Evolutionary conservation across 2,888 invertebrate species (phyloP), one percentile per base, ranked within the genome.

Genomic region (Rutpela maculata): DNA sequence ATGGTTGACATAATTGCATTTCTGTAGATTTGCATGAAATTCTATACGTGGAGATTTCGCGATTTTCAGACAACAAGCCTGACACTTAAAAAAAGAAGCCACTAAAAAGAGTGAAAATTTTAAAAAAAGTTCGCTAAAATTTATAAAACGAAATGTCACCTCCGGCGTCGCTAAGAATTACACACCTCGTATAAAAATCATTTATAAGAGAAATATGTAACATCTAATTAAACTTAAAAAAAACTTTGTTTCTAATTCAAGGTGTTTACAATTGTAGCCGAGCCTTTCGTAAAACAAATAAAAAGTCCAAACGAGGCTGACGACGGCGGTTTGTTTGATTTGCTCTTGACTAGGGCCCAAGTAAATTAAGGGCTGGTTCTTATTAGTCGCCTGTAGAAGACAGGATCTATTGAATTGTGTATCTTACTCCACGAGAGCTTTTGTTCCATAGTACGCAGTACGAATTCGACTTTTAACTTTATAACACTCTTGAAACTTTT

Each of bases 341-440:
- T 79, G 65, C 77, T 69, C 77, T 77, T 59, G 63, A 74, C 75
- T 66, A 18, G 66, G 71, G 77, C 74, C 70, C 72, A 43, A 77
- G 73, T 73, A 75, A 77, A 79, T 79, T 73, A 75, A 79, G 77
- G 73, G 68, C 77, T 77, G 38, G 31, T 73, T 57, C 67, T 75
- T 71, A 78, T 70, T 75, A 71, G 77, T 62, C 74, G 66, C 22
- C 77, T 77, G 74, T 55, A 43, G 59, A 18, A 68, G 68, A 73
- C 73, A 73, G 69, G 57, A 56, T 65, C 65, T 63, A 55, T 72
- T 65, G 17, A 65, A 65, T 65, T 35, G 65, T 65, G 43, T 38
- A 65, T 65, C 65, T 35, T 38, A 35, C 38, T 43, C 15, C 65
- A 43, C n/a, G n/a, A 65, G 18, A 12, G 43, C 65, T 65, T 65